Conservation (phyloP, 2,888 invertebrate species). For the Drosophila setosimentum region DNA sequence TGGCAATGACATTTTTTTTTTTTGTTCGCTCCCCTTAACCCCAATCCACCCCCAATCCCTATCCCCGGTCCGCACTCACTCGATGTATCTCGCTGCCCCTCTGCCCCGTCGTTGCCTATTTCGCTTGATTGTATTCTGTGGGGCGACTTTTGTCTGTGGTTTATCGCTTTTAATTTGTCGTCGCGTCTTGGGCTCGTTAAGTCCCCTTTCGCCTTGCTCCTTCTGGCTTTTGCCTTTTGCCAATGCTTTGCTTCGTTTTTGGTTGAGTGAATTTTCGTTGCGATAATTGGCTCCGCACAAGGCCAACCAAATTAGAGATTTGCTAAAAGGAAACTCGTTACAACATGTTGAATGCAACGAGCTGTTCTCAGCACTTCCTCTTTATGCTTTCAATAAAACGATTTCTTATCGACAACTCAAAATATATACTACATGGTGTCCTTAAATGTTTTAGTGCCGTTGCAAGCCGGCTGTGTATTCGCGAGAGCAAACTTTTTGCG, state of each 20-base stretch:
- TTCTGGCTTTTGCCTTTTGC: conserved; percentile 25
- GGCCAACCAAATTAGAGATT: conserved; percentile 61
- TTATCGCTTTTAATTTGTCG: conserved; percentile 78
- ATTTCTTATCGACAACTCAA: background rate
- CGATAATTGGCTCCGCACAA: conserved; percentile 57
- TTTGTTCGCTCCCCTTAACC: conserved; percentile 3
- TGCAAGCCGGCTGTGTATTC: background rate
- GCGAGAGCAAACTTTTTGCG: background rate
- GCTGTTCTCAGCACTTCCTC: background rate
- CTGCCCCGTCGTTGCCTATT: conserved; percentile 23
- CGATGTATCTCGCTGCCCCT: background rate
- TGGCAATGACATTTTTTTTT: conserved; percentile 75
- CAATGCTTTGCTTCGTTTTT: conserved; percentile 26
- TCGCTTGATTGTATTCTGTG: conserved; percentile 70
- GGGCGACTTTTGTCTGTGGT: conserved; percentile 74
- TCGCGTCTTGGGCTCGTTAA: conserved; percentile 54
- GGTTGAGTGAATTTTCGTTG: conserved; percentile 44
- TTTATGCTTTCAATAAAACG: conserved; percentile 1
- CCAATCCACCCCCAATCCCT: no score
- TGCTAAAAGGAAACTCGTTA: conserved; percentile 36
- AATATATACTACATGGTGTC: background rate
- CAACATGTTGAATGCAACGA: conserved; percentile 35
- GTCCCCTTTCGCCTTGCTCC: conserved; percentile 19
- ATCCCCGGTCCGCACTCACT: background rate
- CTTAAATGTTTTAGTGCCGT: background rate